Conservation (phyloP, 2,888 invertebrate species). For the Pyrrhia umbra region DNA sequence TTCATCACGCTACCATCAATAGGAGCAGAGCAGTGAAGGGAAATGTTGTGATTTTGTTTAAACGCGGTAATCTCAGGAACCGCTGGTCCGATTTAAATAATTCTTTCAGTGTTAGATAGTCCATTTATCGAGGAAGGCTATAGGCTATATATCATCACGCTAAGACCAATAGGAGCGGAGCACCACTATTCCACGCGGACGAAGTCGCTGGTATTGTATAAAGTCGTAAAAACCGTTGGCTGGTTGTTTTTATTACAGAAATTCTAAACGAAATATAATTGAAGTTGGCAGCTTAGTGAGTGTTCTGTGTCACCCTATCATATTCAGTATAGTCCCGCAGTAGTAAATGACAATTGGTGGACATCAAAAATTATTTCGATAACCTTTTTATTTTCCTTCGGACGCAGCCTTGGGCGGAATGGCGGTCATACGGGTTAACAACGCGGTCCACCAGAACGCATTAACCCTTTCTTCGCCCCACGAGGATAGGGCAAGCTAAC, state of each 20-base stretch:
- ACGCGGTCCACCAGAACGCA: slow-evolving; percentile 74
- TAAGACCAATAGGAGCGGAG: too few relatives aligned
- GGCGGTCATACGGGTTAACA: slow-evolving; percentile 76
- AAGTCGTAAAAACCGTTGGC: slow-evolving; percentile 49
- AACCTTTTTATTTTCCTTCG: slow-evolving; percentile 77
- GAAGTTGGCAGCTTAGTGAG: slow-evolving; percentile 55
- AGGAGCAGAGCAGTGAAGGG: too few relatives aligned
- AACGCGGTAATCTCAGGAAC: too few relatives aligned
- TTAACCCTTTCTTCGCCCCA: slow-evolving; percentile 79
- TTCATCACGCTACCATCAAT: too few relatives aligned
- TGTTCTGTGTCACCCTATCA: slow-evolving; percentile 59
- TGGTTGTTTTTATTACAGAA: slow-evolving; percentile 52
- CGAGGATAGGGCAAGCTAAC: slow-evolving; percentile 67
- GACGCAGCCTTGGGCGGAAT: slow-evolving; percentile 72
- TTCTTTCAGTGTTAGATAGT: too few relatives aligned
- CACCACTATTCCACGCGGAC: too few relatives aligned
- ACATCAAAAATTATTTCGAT: slow-evolving; percentile 80
- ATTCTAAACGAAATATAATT: slow-evolving; percentile 63
- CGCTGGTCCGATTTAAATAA: too few relatives aligned
- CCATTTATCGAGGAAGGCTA: too few relatives aligned
- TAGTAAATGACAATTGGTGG: slow-evolving; percentile 72
- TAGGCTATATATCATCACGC: too few relatives aligned
- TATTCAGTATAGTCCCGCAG: slow-evolving; percentile 59
- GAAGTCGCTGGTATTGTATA: too few relatives aligned
- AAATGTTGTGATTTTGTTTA: too few relatives aligned